These are phyloP conservation scores for Dendrolimus kikuchii DNA, from an alignment of 1,140 invertebrate genomes.

Conservation along the genomic window DNA sequence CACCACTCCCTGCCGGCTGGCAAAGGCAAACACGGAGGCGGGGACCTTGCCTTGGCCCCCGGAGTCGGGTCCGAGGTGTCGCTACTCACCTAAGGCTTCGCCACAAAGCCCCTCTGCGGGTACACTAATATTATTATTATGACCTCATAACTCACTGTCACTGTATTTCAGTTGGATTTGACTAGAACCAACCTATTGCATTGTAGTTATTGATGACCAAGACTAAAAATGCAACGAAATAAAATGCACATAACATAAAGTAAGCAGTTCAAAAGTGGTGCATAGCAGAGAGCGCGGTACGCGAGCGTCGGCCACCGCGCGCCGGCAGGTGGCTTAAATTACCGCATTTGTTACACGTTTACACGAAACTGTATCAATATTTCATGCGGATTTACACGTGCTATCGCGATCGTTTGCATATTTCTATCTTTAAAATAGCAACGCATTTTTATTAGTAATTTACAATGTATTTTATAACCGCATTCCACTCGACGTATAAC, in stretches of 20 bases:
- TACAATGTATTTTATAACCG: no score
- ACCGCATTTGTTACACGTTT: constrained; percentile 72
- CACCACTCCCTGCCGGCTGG: no score
- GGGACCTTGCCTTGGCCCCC: no score
- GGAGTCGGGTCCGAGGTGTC: no score
- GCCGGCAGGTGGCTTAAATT: constrained; percentile 67
- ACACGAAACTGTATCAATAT: constrained; percentile 72
- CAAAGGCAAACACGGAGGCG: no score
- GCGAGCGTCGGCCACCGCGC: constrained; percentile 36
- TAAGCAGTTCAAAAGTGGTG: constrained; percentile 49
- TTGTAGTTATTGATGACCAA: constrained; percentile 3
- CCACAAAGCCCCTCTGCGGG: no score
- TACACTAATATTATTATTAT: no score
- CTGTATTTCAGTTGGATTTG: no score
- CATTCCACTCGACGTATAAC: no score
- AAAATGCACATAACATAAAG: constrained; percentile 33
- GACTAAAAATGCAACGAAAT: constrained; percentile 18
- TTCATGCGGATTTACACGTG: constrained; percentile 68
- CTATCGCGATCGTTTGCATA: constrained; percentile 54
- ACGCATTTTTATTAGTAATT: constrained; percentile 10
- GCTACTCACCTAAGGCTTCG: no score
- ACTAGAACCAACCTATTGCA: no score
- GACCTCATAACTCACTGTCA: no score
- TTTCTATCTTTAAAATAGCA: constrained; percentile 54
- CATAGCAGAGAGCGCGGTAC: constrained; percentile 33